phyloP scores from a whole-genome alignment of 37 sponge, comb jelly and placozoan genomes.

The Cliona cf. orientalis region DNA sequence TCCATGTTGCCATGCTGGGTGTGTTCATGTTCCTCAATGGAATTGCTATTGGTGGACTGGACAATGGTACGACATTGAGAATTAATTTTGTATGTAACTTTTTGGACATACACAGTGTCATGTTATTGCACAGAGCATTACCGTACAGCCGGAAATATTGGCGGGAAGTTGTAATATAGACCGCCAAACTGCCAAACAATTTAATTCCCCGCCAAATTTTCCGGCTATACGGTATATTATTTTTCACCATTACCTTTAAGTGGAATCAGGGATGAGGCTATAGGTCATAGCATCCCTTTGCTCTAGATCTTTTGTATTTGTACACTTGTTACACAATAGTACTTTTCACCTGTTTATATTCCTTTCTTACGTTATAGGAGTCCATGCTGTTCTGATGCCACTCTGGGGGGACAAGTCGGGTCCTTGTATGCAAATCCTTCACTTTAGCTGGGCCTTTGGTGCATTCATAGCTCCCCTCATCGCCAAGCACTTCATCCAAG shows the following conservation, averaged over 20 bases:
- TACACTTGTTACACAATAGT: too few relatives aligned
- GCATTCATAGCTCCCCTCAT: slow-evolving; percentile 69
- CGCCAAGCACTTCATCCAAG: slow-evolving; percentile 54
- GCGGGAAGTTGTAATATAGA: not conserved
- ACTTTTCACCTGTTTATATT: too few relatives aligned
- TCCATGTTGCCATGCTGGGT: slow-evolving; percentile 32
- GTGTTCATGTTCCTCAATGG: slow-evolving; percentile 58
- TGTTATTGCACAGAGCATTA: too few relatives aligned
- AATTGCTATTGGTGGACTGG: slow-evolving; percentile 42
- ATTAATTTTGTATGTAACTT: not conserved
- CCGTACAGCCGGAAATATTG: too few relatives aligned
- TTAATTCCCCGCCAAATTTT: not conserved
- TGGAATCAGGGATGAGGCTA: too few relatives aligned
- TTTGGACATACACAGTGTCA: too few relatives aligned
- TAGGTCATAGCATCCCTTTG: too few relatives aligned
- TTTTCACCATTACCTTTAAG: too few relatives aligned
- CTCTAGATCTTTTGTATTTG: too few relatives aligned
- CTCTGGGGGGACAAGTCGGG: slow-evolving; percentile 62
- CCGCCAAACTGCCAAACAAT: not conserved
- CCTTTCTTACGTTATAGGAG: slow-evolving; percentile 18
- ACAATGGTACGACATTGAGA: slow-evolving; percentile 47
- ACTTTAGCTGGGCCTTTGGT: slow-evolving; percentile 61
- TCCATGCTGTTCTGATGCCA: slow-evolving; percentile 57
- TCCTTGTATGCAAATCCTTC: slow-evolving; percentile 68
- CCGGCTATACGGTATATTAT: too few relatives aligned